Evolutionary conservation across 2,113 vertebrate genomes (phyloP), one percentile per base, ranked within the genome.

Genomic region (Muscicapa adusta): DNA sequence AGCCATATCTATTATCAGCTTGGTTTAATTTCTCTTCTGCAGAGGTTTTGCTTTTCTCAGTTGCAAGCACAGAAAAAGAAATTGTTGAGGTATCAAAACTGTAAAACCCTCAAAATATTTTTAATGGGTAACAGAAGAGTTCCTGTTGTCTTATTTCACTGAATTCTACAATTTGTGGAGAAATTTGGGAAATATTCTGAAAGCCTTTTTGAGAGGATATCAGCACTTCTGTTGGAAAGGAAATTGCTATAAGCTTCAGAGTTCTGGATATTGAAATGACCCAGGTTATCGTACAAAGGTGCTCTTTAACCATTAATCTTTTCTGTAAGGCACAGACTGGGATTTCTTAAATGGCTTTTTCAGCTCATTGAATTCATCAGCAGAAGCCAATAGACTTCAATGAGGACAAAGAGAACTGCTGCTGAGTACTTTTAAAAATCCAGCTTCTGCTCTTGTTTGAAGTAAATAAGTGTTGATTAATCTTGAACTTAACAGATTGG

Each of bases 381-480:
- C 33, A 87, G 77, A 91, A 78, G 40, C 19, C 22, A 38, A 33
- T 15, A 78, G 50, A 45, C 73, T 91, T 83, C 62, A 79, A 1
- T n/a, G 13, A 88, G 31, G 43, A 87, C 25, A 34, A 77, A 43
- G 47, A 29, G 34, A 56, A 50, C 34, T 79, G 11, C 26, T 74
- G 56, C 72, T 33, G 40, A 51, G 56, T 51, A 22, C 5, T 86
- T 88, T 89, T 57, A 71, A 86, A 93, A 94, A 45, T 53, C 18
- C 18, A 81, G 3, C 26, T 47, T 92, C 28, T 31, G 8, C 8
- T 68, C 57, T 70, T 68, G 24, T 94, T 94, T 94, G 80, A 93
- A 94, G 86, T 67, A 77, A 92, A 18, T 75, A 92, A 65, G 62
- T 76, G 54, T 79, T 95, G 70, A 88, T 91, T 91, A 85, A 85